Percentiles rank a stretch among this genome's conserved stretches.
Conservation (phyloP, 2,797 vertebrate genomes). For the Orientallactaga sibirica region DNA sequence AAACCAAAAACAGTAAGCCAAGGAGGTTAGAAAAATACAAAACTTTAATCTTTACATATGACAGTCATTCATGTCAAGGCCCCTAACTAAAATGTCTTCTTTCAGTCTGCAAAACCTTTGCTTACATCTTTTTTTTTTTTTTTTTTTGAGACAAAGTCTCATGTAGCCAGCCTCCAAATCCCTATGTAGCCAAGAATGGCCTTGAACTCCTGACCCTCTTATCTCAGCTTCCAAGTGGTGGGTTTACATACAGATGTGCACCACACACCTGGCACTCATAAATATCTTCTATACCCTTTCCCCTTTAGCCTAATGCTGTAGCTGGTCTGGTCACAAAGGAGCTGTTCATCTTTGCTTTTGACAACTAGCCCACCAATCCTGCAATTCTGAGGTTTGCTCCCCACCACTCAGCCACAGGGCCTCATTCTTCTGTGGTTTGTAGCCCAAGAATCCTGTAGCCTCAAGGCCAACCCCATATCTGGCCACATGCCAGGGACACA, state of each 20-base stretch:
- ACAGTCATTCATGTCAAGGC: neutral
- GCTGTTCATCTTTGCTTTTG: neutral
- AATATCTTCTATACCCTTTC: neutral
- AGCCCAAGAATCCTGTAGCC: neutral
- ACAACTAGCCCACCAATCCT: neutral
- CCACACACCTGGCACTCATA: neutral
- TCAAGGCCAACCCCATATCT: neutral
- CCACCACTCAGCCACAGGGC: neutral
- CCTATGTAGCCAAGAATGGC: neutral
- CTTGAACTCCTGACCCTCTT: neutral
- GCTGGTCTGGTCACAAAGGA: neutral
- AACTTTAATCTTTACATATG: slow-evolving; percentile 75
- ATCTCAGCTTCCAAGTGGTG: neutral
- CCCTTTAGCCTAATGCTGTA: neutral
- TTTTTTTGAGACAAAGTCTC: neutral
- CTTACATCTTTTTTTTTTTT: too few relatives aligned
- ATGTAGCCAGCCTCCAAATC: neutral
- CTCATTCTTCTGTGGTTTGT: neutral
- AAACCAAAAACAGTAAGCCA: too few relatives aligned
- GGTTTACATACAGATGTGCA: neutral
- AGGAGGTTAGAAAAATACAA: slow-evolving; percentile 74
- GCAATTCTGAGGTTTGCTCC: neutral
- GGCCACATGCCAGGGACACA: neutral
- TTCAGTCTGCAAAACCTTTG: neutral
- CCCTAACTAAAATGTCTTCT: neutral